Percentiles rank a stretch among this genome's conserved stretches.
Conservation (phyloP, 2,113 vertebrate species). For the Gambusia holbrooki region DNA sequence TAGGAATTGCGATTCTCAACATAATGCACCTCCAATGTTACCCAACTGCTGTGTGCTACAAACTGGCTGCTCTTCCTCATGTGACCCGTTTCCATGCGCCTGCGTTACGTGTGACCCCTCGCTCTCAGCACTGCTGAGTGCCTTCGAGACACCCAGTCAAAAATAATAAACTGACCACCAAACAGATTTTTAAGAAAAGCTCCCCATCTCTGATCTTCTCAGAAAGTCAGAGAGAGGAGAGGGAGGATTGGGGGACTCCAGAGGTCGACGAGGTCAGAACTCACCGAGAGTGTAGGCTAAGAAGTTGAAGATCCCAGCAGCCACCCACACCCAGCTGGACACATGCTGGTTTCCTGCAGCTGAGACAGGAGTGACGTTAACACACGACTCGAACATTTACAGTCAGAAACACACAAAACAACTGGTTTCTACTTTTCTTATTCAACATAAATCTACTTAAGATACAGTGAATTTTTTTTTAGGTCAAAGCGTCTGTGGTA, state of each 20-base stretch:
- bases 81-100: neutral
- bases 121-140: neutral
- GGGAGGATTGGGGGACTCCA: neutral
- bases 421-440: neutral
- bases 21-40: neutral
- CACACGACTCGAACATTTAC: slow-evolving; percentile 5
- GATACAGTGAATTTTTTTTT: neutral
- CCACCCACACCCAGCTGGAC: slow-evolving; percentile 91
- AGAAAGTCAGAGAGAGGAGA: neutral
- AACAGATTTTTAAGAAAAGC: neutral
- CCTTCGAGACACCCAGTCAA: neutral
- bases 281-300: slow-evolving; percentile 95
- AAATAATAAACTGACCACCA: slow-evolving; percentile 1
- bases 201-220: slow-evolving; percentile 4
- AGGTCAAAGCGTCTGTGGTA: neutral
- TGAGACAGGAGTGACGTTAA: slow-evolving; percentile 67
- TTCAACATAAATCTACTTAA: neutral
- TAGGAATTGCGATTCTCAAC: too few relatives aligned
- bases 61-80: neutral
- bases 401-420: neutral
- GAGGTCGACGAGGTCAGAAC: slow-evolving; percentile 51
- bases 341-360: slow-evolving; percentile 87
- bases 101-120: neutral
- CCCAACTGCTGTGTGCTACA: neutral
- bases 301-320: slow-evolving; percentile 96